Conservation (phyloP, 2,113 vertebrate species). For the Steatornis caripensis region DNA sequence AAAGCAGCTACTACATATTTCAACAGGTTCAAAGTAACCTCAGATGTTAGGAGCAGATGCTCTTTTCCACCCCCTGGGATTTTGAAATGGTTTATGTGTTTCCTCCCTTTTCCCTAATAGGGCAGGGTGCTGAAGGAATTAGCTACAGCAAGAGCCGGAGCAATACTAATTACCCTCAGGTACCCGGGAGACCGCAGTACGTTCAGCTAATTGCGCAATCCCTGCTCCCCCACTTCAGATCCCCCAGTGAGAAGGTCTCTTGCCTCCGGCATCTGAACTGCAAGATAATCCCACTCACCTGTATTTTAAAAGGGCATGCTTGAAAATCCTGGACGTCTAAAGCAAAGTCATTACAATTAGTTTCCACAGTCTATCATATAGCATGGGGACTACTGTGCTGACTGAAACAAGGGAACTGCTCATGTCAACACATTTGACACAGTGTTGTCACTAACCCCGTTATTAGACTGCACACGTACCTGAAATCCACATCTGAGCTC, state of each 20-base stretch:
- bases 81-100: conserved; percentile 58
- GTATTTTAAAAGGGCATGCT: neutral
- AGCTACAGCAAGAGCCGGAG: conserved; percentile 6
- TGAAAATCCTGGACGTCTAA: neutral
- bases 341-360: neutral
- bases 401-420: neutral
- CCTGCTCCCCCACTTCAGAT: neutral
- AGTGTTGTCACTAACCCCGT: conserved; percentile 18
- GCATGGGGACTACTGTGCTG: neutral
- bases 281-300: conserved; percentile 46
- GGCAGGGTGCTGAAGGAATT: conserved; percentile 63
- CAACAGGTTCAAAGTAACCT: conserved; percentile 74
- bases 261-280: neutral
- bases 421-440: neutral
- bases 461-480: conserved; percentile 7
- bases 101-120: conserved; percentile 56
- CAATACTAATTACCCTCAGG: conserved; percentile 51
- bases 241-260: neutral
- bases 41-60: conserved; percentile 68
- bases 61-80: conserved; percentile 62
- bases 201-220: conserved; percentile 47
- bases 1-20: conserved; percentile 65
- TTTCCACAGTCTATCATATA: neutral
- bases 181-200: conserved; percentile 8
- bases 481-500: conserved; percentile 36